Evolutionary conservation across 2,888 invertebrate species (phyloP).

Genomic region (Polydrusus pterygomalis): DNA sequence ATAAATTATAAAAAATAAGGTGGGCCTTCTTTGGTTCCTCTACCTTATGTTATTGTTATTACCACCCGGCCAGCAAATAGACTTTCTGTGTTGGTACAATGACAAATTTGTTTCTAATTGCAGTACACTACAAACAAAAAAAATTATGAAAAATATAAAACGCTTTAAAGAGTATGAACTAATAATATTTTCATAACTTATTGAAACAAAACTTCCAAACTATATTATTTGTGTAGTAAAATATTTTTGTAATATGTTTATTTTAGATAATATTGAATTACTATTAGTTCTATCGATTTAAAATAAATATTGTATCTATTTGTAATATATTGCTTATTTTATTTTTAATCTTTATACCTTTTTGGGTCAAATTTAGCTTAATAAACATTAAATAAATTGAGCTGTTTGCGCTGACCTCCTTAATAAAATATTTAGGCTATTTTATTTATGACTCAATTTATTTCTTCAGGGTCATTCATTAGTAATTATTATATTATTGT

Average conservation of each 20-base stretch:
- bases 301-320: neutral
- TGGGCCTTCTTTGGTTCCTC: no score
- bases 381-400: neutral
- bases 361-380: constrained; percentile 13
- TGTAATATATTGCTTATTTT: neutral
- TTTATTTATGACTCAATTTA: neutral
- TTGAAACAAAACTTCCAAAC: neutral
- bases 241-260: neutral
- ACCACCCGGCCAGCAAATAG: no score
- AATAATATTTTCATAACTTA: neutral
- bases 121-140: no score
- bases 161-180: no score
- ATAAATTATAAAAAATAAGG: no score
- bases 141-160: neutral
- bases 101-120: no score
- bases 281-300: neutral
- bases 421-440: neutral
- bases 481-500: no score
- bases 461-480: neutral
- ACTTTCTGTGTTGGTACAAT: no score
- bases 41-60: no score
- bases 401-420: neutral
- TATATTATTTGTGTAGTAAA: neutral
- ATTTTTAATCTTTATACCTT: neutral
- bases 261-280: constrained; percentile 3